phyloP scores from a whole-genome alignment of 2,113 vertebrate genomes.

The Melanocharis versteri region DNA sequence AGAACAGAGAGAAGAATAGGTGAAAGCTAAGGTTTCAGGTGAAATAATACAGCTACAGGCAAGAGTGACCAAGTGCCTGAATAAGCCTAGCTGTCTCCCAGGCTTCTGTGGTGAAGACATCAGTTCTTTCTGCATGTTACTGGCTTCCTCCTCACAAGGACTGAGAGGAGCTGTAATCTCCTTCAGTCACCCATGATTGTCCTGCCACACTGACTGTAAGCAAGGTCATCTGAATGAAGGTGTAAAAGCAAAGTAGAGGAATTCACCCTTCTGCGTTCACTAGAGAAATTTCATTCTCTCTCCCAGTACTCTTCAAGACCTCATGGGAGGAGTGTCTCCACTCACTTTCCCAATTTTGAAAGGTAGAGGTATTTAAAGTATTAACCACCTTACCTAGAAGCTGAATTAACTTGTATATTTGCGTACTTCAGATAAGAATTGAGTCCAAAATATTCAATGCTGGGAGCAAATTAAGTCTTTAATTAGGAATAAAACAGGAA shows the following conservation, averaged over 20 bases:
- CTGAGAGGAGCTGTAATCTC: not conserved
- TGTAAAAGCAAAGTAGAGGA: not conserved
- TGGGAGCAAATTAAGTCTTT: not conserved
- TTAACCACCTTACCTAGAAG: not conserved
- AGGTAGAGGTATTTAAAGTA: not conserved
- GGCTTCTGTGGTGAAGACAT: not conserved
- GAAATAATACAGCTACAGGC: not conserved
- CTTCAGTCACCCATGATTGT: not conserved
- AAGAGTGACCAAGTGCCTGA: not conserved
- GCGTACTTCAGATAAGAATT: not conserved
- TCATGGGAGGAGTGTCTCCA: not conserved
- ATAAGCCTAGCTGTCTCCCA: not conserved
- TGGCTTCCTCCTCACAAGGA: not conserved
- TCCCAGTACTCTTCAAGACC: not conserved
- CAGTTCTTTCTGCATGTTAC: not conserved
- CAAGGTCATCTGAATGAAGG: not conserved
- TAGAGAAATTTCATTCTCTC: not conserved
- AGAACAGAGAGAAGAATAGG: not conserved
- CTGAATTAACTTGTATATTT: not conserved
- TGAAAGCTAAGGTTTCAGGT: not conserved
- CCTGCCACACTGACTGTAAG: not conserved
- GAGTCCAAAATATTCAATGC: not conserved
- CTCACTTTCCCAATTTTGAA: not conserved
- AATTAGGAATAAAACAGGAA: constrained; percentile 24
- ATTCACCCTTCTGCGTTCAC: not conserved